phyloP scores from a whole-genome alignment of 2,113 vertebrate genomes.

The Tachycineta bicolor region DNA sequence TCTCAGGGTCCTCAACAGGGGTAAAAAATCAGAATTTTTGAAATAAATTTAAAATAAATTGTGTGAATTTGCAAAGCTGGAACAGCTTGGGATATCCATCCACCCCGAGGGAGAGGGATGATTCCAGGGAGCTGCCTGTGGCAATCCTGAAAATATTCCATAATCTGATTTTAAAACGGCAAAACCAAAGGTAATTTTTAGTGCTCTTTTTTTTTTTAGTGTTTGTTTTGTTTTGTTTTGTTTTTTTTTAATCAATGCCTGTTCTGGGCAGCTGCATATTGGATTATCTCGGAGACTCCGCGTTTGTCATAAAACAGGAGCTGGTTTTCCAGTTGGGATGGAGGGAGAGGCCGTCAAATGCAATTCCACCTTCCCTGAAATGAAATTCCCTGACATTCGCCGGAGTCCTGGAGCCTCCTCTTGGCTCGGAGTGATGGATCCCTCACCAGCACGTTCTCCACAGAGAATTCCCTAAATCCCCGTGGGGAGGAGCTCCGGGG shows the following conservation, averaged over 20 bases:
- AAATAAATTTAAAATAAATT: neutral
- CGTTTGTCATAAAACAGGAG: neutral
- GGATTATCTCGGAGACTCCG: neutral
- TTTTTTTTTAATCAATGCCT: neutral
- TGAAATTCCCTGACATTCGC: too few relatives aligned
- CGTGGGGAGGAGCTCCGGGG: too few relatives aligned
- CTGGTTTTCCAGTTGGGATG: neutral
- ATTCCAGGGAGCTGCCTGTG: neutral
- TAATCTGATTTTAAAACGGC: slow-evolving; percentile 8
- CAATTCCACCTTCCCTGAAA: too few relatives aligned
- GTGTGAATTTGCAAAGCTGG: neutral
- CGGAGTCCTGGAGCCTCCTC: too few relatives aligned
- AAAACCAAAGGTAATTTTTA: slow-evolving; percentile 6
- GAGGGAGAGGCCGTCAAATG: neutral
- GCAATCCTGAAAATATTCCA: neutral
- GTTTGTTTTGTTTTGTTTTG: too few relatives aligned
- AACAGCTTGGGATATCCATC: neutral
- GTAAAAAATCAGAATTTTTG: neutral
- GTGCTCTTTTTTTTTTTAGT: neutral
- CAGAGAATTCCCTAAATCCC: too few relatives aligned
- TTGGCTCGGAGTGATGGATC: too few relatives aligned
- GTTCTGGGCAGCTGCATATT: neutral
- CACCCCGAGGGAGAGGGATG: neutral
- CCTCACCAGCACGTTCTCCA: too few relatives aligned
- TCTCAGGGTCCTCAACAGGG: neutral